Base-by-base conservation (phyloP, 2,888 invertebrate genomes). In the Tanypteryx hageni region DNA sequence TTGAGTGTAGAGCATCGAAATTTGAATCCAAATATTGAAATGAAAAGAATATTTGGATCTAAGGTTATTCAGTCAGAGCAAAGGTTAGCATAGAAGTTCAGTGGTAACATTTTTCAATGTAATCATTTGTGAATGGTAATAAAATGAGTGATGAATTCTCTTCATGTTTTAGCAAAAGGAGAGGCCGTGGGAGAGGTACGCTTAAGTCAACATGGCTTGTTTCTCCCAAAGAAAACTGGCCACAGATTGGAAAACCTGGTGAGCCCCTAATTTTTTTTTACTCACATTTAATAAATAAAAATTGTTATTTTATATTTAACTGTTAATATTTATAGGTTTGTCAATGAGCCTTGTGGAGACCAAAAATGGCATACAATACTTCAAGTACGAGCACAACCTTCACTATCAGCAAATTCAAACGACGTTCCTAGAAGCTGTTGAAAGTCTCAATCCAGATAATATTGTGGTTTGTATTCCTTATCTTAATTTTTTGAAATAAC, bases 31-130 rank as follows among this genome's bases (percentile, higher is more conserved):
- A 97, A 97, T 93, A 97, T 97, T 95, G 98, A 98, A 95, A 95
- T 98, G 94, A 97, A 97, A 93, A 96, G 97, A 94, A 97, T 98
- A 94, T 98, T 98, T 96, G 98, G 98, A 44, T 97, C 97, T 31
- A 97, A 97, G 95, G 97, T 97, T 92, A 96, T 98, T 44, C 97
- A 97, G 95, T 96, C 96, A 92, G 97, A 97, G 94, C 95, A 95
- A 93, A 95, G 94, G 96, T 96, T 94, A 93, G 57, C 92, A 18
- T 57, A 44, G 44, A 44, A 11, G 27, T 16, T 31, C 16, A 27
- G n/a, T 57, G 10, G n/a, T 10, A 92, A 44, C 44, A 44, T 44
- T 59, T 64, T 58, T 81, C 44, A 89, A 27, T 89, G 85, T 92
- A 31, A 76, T 64, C 85, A 91, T 31, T 76, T n/a, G 64, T 81